phyloP scores from a whole-genome alignment of 2,797 vertebrate species.

The Periophthalmus magnuspinnatus region DNA sequence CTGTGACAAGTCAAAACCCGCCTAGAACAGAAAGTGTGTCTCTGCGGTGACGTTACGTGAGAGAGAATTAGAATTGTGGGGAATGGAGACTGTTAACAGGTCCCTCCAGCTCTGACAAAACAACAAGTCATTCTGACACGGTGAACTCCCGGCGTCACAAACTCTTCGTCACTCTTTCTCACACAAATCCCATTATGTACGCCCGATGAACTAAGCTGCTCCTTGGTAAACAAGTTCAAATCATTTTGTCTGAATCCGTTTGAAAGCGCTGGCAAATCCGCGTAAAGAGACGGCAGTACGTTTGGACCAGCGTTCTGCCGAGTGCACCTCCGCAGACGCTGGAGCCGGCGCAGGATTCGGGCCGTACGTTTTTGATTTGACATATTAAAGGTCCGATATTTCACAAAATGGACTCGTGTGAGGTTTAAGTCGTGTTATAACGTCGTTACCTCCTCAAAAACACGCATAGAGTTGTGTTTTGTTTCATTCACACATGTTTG shows the following conservation, averaged over 20 bases:
- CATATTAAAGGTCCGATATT: neutral
- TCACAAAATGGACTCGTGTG: no score
- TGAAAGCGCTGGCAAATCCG: slow-evolving; percentile 35
- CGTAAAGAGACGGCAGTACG: slow-evolving; percentile 28
- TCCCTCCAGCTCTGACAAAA: slow-evolving; percentile 24
- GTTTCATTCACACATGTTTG: no score
- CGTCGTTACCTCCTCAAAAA: no score
- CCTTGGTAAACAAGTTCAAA: slow-evolving; percentile 48
- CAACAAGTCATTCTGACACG: slow-evolving; percentile 45
- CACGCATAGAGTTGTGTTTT: no score
- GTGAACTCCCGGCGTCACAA: slow-evolving; percentile 29
- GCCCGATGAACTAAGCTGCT: slow-evolving; percentile 35
- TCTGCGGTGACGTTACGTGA: slow-evolving; percentile 6
- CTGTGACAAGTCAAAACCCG: neutral
- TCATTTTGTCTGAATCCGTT: slow-evolving; percentile 32
- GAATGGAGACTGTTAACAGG: slow-evolving; percentile 11
- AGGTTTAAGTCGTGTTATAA: no score
- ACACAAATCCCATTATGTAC: slow-evolving; percentile 48
- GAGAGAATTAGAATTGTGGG: slow-evolving; percentile 22
- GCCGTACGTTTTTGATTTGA: slow-evolving; percentile 43
- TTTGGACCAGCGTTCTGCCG: slow-evolving; percentile 36
- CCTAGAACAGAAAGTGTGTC: slow-evolving; percentile 8
- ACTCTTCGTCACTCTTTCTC: slow-evolving; percentile 45
- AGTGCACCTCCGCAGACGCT: slow-evolving; percentile 15
- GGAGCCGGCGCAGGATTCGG: slow-evolving; percentile 3